Evolutionary conservation across 2,113 vertebrate species (phyloP).

Genomic region (Halcyon senegalensis): DNA sequence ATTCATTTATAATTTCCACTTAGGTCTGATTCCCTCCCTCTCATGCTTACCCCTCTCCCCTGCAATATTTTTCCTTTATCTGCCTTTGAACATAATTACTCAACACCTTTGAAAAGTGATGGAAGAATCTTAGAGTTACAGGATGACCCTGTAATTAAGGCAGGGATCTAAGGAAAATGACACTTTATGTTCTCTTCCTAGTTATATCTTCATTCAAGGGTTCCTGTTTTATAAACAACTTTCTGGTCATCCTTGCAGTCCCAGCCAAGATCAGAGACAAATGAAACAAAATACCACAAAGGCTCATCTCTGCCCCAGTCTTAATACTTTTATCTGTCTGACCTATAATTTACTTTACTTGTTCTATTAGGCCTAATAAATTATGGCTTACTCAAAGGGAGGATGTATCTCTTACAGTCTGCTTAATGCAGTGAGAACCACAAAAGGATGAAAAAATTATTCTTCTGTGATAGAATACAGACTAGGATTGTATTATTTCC

Average conservation of each 20-base stretch:
- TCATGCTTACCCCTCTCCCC: neutral
- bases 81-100: neutral
- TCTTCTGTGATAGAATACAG: neutral
- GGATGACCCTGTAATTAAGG: neutral
- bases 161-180: neutral
- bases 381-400: neutral
- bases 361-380: neutral
- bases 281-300: neutral
- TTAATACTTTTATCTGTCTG: neutral
- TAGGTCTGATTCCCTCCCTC: neutral
- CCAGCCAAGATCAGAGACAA: neutral
- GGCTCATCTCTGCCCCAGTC: neutral
- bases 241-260: neutral
- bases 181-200: neutral
- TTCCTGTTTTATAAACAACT: neutral
- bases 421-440: neutral
- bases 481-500: neutral
- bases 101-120: neutral
- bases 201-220: neutral
- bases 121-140: neutral
- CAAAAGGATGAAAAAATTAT: neutral
- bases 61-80: neutral
- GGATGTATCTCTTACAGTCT: neutral
- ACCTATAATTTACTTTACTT: neutral
- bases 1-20: constrained; percentile 49